These are phyloP conservation scores for Macroglossus sobrinus DNA, from an alignment of 2,113 vertebrate genomes.

Conservation along the genomic window DNA sequence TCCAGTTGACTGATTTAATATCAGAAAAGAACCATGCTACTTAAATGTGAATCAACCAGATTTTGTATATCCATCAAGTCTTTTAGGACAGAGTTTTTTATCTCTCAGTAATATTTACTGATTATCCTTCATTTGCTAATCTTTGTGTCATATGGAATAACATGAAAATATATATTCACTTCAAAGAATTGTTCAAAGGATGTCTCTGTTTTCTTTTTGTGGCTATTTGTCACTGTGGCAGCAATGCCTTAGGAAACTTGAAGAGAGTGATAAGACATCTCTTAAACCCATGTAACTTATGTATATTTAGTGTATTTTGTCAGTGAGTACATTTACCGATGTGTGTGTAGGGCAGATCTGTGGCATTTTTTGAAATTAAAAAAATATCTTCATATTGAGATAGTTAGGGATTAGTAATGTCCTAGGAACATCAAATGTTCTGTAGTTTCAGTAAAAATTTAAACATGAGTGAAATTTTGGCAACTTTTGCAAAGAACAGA, in stretches of 20 bases:
- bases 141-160: not conserved
- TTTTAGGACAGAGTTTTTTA: constrained; percentile 5
- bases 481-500: not conserved
- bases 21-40: constrained; percentile 34
- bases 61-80: constrained; percentile 39
- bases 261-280: not conserved
- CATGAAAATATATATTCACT: not conserved
- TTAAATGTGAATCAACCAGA: constrained; percentile 34
- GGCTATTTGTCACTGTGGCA: not conserved
- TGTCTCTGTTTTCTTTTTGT: not conserved
- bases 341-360: not conserved
- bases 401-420: not conserved
- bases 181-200: not conserved
- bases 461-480: not conserved
- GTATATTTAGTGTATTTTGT: not conserved
- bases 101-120: not conserved
- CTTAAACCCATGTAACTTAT: not conserved
- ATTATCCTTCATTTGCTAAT: not conserved
- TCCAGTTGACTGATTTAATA: constrained; percentile 61
- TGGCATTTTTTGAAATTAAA: not conserved
- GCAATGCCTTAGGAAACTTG: not conserved
- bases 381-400: not conserved
- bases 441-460: not conserved
- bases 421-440: not conserved
- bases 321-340: not conserved